Evolutionary conservation across 1,140 invertebrate genomes (phyloP).

Genomic region (Hyphantria cunea): DNA sequence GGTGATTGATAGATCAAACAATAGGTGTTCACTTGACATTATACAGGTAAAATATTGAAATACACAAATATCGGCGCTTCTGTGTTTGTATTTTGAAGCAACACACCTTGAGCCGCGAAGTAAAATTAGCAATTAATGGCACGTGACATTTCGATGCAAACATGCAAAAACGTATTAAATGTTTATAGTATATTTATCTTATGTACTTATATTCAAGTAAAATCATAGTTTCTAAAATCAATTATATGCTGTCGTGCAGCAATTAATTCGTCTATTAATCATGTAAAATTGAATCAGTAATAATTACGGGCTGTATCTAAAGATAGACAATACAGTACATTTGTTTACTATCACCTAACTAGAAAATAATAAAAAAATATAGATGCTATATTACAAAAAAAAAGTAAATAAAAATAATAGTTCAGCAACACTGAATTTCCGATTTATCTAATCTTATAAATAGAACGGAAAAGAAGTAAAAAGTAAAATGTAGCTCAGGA

Average conservation of each 20-base stretch:
- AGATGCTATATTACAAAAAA: conserved; percentile 61
- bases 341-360: conserved; percentile 47
- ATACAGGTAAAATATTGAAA: conserved; percentile 2
- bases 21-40: not conserved
- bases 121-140: conserved; percentile 18
- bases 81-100: conserved; percentile 11
- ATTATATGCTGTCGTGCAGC: conserved; percentile 20
- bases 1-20: not conserved
- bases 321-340: conserved; percentile 35
- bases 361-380: conserved; percentile 63
- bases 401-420: conserved; percentile 62
- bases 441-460: conserved; percentile 54
- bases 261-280: conserved; percentile 22
- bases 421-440: conserved; percentile 56
- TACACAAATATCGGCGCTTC: conserved; percentile 4
- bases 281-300: conserved; percentile 23
- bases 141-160: conserved; percentile 27
- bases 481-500: conserved; percentile 60
- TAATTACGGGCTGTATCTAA: conserved; percentile 37
- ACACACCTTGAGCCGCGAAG: conserved; percentile 10
- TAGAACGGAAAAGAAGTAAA: conserved; percentile 54
- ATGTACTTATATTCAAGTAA: conserved; percentile 27
- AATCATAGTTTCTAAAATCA: conserved; percentile 26
- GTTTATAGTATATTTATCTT: conserved; percentile 11
- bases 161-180: conserved; percentile 24